phyloP scores from a whole-genome alignment of 1,140 invertebrate species.

The Pogonus chalceus region DNA sequence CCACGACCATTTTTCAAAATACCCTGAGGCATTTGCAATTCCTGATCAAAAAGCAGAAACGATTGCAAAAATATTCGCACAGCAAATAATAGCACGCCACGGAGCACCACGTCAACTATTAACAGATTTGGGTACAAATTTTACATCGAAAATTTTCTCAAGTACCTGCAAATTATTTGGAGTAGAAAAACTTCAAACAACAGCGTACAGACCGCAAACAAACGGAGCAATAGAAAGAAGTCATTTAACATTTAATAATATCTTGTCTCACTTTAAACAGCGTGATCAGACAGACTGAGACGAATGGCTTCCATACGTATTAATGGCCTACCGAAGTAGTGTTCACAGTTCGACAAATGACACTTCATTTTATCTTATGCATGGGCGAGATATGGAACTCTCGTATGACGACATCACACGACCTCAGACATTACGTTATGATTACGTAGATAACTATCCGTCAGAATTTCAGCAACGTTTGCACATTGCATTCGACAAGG shows the following conservation, averaged over 20 bases:
- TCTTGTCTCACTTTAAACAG: background rate
- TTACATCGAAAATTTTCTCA: conserved; percentile 6
- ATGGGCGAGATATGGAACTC: background rate
- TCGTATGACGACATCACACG: background rate
- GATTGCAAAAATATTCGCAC: conserved; percentile 11
- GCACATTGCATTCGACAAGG: background rate
- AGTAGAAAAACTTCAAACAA: conserved; percentile 13
- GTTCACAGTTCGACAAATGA: background rate
- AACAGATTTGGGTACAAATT: conserved; percentile 14
- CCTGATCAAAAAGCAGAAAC: conserved; percentile 12
- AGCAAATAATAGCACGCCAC: conserved; percentile 12
- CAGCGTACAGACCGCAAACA: conserved; percentile 10
- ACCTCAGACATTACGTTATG: background rate
- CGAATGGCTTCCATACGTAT: background rate
- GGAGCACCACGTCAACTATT: conserved; percentile 15
- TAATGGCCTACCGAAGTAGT: conserved; percentile 2
- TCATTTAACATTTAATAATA: background rate
- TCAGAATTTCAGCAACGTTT: background rate
- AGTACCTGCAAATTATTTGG: conserved; percentile 12
- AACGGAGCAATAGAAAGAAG: background rate
- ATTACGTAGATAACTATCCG: background rate
- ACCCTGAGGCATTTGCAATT: conserved; percentile 9
- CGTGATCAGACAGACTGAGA: background rate
- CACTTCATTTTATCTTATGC: background rate
- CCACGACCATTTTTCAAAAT: conserved; percentile 13